Evolutionary conservation across 2,888 invertebrate genomes (phyloP).

Genomic region (Scaeva pyrastri): DNA sequence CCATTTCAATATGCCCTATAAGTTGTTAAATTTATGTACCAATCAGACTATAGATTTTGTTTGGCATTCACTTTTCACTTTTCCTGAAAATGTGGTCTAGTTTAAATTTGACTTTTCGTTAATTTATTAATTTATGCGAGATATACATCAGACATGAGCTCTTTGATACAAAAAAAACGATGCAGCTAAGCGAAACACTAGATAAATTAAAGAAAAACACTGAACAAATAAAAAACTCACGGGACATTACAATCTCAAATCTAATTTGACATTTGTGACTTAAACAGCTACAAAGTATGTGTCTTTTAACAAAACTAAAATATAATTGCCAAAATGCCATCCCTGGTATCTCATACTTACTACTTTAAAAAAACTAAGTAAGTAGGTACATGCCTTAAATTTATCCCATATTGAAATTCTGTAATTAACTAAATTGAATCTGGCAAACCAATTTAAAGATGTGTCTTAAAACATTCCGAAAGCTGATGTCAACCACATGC

Average conservation of each 20-base stretch:
- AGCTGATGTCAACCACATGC: constrained; percentile 68
- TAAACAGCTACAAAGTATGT: too few species aligned
- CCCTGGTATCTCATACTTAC: too few species aligned
- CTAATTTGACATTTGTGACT: too few species aligned
- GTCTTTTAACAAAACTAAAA: too few species aligned
- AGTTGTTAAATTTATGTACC: neutral
- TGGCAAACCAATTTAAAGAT: constrained; percentile 16
- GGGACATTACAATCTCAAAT: too few species aligned
- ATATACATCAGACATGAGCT: too few species aligned
- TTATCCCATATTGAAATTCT: neutral
- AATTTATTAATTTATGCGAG: constrained; percentile 2
- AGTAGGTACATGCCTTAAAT: neutral
- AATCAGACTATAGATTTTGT: neutral
- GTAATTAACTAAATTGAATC: constrained; percentile 5
- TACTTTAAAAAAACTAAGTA: too few species aligned
- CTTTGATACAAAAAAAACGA: too few species aligned
- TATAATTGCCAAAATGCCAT: too few species aligned
- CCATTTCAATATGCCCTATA: neutral
- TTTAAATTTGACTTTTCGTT: neutral
- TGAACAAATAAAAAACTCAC: too few species aligned
- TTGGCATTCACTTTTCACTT: neutral
- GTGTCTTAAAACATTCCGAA: constrained; percentile 41
- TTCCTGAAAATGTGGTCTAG: neutral
- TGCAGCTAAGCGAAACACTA: too few species aligned
- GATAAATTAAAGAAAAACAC: too few species aligned